Evolutionary conservation across 2,888 invertebrate species (phyloP).

Genomic region (Epistrophella euchroma): DNA sequence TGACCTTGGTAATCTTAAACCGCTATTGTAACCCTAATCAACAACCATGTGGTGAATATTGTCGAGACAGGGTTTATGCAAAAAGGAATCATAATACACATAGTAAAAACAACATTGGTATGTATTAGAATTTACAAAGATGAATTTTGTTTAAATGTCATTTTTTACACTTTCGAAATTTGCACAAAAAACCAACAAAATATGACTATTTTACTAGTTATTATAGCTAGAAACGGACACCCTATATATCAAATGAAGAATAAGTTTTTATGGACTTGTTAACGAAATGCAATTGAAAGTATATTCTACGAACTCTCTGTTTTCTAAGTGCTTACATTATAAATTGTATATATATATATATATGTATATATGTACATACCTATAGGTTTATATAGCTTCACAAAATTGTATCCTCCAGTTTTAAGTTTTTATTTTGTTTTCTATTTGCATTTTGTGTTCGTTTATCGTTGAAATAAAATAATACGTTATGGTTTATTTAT

Average conservation of each 20-base stretch:
- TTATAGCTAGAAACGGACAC: neutral
- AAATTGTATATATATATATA: neutral
- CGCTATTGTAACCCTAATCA: too few relatives aligned
- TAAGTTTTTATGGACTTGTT: neutral
- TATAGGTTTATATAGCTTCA: too few relatives aligned
- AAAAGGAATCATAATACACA: too few relatives aligned
- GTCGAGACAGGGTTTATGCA: too few relatives aligned
- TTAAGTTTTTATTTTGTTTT: conserved; percentile 7
- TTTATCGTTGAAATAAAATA: neutral
- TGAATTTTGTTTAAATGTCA: too few relatives aligned
- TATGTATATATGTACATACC: neutral
- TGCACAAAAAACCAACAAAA: too few relatives aligned
- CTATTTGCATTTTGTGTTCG: neutral
- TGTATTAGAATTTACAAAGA: too few relatives aligned
- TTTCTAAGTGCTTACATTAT: conserved; percentile 20
- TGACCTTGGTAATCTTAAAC: too few relatives aligned
- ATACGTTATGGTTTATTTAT: conserved; percentile 14
- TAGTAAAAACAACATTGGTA: too few relatives aligned
- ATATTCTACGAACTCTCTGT: conserved; percentile 6
- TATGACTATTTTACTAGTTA: too few relatives aligned
- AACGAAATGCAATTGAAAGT: conserved; percentile 33
- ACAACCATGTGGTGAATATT: too few relatives aligned
- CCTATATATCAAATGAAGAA: neutral
- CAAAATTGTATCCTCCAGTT: conserved; percentile 20
- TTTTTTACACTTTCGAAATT: too few relatives aligned